A percentile compares a stretch with the other conserved stretches of the same genome.
These are phyloP conservation scores for Hoplias malabaricus DNA, from an alignment of 2,113 vertebrate genomes.

Conservation along the genomic window DNA sequence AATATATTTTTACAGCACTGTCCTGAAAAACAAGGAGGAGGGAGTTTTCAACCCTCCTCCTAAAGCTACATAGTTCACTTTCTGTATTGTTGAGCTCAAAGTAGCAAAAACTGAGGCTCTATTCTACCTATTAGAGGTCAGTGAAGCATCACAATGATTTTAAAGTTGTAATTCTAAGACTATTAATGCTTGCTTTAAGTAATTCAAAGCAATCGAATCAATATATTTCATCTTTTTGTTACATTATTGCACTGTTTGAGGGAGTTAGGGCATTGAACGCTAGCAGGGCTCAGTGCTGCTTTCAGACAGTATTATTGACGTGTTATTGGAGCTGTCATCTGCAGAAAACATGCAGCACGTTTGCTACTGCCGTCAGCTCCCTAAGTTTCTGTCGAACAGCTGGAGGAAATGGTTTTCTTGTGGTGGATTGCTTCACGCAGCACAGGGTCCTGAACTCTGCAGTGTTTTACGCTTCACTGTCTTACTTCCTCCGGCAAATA, in stretches of 20 bases:
- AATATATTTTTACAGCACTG: too few species aligned
- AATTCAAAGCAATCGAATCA: too few species aligned
- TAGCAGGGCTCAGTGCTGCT: neutral
- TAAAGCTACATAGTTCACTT: too few species aligned
- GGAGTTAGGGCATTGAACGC: neutral
- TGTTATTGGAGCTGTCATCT: neutral
- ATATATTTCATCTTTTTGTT: neutral
- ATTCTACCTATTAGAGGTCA: too few species aligned
- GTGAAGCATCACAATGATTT: too few species aligned
- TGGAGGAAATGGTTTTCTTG: neutral
- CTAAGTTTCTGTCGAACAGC: neutral
- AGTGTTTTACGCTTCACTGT: neutral
- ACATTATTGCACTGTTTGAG: neutral
- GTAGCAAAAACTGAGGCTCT: too few species aligned
- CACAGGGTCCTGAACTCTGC: neutral
- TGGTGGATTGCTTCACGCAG: neutral
- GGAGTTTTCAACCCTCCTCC: too few species aligned
- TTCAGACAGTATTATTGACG: neutral
- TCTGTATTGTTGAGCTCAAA: too few species aligned
- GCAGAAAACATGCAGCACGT: neutral
- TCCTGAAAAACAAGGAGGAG: too few species aligned
- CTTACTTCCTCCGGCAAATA: neutral
- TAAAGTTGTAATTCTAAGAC: too few species aligned
- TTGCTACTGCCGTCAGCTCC: too few species aligned
- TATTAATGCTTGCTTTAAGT: too few species aligned